phyloP scores from a whole-genome alignment of 2,888 invertebrate species.

The Onchidella celtica region DNA sequence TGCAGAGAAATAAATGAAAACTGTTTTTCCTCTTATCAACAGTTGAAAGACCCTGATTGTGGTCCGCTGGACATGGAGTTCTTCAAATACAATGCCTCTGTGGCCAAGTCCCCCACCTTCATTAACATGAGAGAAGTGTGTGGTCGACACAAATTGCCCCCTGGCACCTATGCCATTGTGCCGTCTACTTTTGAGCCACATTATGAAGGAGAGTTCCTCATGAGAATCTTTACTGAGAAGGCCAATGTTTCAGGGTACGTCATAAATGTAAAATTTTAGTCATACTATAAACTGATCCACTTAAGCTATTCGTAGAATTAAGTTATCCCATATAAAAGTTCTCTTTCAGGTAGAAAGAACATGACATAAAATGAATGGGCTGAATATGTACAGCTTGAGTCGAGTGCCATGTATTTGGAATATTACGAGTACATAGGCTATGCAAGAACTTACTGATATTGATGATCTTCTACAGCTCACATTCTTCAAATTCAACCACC shows the following conservation, averaged over 20 bases:
- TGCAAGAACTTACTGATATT: too few species aligned
- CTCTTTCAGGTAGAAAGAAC: not conserved
- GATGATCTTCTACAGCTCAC: too few species aligned
- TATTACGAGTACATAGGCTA: too few species aligned
- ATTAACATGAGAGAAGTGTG: constrained; percentile 97
- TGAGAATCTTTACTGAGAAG: constrained; percentile 96
- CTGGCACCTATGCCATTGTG: constrained; percentile 95
- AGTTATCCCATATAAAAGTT: too few species aligned
- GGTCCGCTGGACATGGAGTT: constrained; percentile 89
- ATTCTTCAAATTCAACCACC: too few species aligned
- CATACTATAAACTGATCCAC: not conserved
- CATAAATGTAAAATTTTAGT: too few species aligned
- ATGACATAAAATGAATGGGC: too few species aligned
- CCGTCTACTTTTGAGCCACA: constrained; percentile 98
- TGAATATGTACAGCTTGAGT: too few species aligned
- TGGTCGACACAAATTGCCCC: constrained; percentile 94
- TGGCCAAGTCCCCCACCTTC: constrained; percentile 94
- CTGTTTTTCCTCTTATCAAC: too few species aligned
- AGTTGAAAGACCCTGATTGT: constrained; percentile 42
- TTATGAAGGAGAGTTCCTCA: constrained; percentile 96
- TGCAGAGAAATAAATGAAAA: too few species aligned
- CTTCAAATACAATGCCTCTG: constrained; percentile 96
- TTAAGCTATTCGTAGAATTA: too few species aligned
- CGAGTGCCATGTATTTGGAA: too few species aligned
- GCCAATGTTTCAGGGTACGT: constrained; percentile 72